Evolutionary conservation across 2,113 vertebrate species (phyloP), one percentile per base, ranked within the genome.

Genomic region (Syngnathus floridae): DNA sequence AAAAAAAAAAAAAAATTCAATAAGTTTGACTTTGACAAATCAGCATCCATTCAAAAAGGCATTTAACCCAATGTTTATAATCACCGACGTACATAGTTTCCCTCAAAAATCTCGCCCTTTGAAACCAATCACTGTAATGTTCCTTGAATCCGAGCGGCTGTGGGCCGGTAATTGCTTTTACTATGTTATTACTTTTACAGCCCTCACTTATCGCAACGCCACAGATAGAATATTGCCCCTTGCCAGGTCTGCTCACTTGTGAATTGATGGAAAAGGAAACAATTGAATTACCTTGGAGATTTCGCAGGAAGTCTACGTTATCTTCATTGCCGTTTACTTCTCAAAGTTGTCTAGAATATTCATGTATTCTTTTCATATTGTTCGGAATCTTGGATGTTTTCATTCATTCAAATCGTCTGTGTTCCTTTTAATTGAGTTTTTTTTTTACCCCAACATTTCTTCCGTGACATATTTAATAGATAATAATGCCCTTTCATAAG

Each of bases 101-200:
- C 16, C 65, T 82, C 14, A 65, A 59, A 88, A 82, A 72, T 69
- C 22, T 71, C 59, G 58, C 58, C 69, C 62, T 79, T 73, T 84
- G 73, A 78, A 88, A 83, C 77, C 74, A 86, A 77, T 89, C 74
- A 81, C 62, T 69, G 59, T 75, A 83, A 82, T 85, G 78, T 83
- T 82, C 70, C 69, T 82, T 70, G 70, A 79, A 68, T 83, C 82
- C 81, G 71, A 80, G 84, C 79, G 65, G 64, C 79, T 57, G 43
- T 78, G 69, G 70, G 76, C 81, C 46, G 56, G 82, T 87, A 90
- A 92, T 90, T 90, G 84, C 82, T 85, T 90, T 84, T 80, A 83
- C 81, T 82, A 64, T 80, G 84, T 77, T 88, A 87, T 90, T 86
- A 86, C 82, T 88, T 88, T 88, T 84, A 85, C 87, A 88, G 82